Evolutionary conservation across 2,797 vertebrate species (phyloP), one percentile per base, ranked within the genome.

Genomic region (Tenualosa ilisha): DNA sequence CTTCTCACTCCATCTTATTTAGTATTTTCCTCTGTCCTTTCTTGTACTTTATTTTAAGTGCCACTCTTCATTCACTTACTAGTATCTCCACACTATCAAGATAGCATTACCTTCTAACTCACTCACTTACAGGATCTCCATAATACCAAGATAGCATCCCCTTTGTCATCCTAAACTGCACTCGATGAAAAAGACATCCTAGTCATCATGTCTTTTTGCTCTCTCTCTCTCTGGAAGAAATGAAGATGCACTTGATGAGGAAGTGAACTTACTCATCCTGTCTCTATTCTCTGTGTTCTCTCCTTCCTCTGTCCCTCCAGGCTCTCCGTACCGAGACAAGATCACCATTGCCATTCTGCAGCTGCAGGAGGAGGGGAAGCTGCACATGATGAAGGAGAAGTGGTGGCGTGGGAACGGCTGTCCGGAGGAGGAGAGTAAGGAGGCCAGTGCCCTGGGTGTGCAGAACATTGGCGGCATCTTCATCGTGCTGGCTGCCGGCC

Each of bases 401-500:
- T 96, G 95, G 31, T 31, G 31, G 31, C 31, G 31, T 31, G 31
- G 31, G 31, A 31, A 31, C 31, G 31, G 31, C 31, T 99, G 98
- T 85, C 98, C 98, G 0, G 98, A 99, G 91, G 98, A 99, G 90
- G 98, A 99, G 89, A 99, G 97, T 92, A 99, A 99, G 89, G 98
- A 99, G 92, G 98, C 98, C 90, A 99, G 98, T 88, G 98, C 98
- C 72, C 96, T 99, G 24, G 98, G 98, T 87, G 98, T 99, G 86
- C 98, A 99, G 88, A 99, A 99, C 88, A 99, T 99, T 75, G 98
- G 98, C 1, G 98, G 98, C 75, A 99, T 99, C 94, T 99, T 99
- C 95, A 99, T 99, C 20, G 98, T 99, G 85, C 93, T 99, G 91
- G 98, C 98, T 61, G 98, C 98, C 0, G 98, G 98, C 89, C 94